A percentile compares a stretch with the other conserved stretches of the same genome.
phyloP scores from a whole-genome alignment of 2,888 invertebrate genomes.

The Pachydiplax longipennis region DNA sequence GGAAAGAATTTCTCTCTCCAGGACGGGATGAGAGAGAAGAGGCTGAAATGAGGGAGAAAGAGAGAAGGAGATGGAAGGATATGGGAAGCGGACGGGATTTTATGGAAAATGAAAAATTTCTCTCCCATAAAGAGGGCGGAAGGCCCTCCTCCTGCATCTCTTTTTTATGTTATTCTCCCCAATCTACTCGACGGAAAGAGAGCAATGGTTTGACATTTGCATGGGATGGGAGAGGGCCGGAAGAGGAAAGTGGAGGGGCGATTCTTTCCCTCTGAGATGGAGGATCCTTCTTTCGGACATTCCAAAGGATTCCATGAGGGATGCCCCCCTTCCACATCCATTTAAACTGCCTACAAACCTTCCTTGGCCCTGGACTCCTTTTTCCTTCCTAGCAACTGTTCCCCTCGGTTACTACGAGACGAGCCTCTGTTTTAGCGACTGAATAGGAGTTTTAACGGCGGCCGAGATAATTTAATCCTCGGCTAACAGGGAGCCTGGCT shows the following conservation, averaged over 20 bases:
- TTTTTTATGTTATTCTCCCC: background rate
- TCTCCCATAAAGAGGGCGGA: constrained; percentile 19
- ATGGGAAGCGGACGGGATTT: background rate
- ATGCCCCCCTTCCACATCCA: background rate
- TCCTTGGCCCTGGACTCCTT: background rate
- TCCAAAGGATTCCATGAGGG: background rate
- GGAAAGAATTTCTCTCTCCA: background rate
- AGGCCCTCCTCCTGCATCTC: background rate
- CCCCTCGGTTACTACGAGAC: background rate
- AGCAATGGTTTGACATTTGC: constrained; percentile 29
- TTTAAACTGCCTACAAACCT: background rate
- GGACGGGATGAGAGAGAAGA: background rate
- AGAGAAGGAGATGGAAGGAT: background rate
- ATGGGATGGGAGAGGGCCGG: background rate
- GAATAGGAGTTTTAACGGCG: background rate
- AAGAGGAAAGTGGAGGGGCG: background rate
- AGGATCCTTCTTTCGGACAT: constrained; percentile 33
- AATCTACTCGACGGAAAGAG: background rate
- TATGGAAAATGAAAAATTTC: constrained; percentile 43
- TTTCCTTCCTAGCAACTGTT: background rate
- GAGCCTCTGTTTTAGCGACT: background rate
- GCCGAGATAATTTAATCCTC: background rate
- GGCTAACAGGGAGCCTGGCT: background rate
- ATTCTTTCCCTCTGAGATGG: background rate
- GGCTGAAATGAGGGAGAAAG: background rate